Conservation (phyloP, 2,797 vertebrate genomes). For the Pseudochirops corinnae region DNA sequence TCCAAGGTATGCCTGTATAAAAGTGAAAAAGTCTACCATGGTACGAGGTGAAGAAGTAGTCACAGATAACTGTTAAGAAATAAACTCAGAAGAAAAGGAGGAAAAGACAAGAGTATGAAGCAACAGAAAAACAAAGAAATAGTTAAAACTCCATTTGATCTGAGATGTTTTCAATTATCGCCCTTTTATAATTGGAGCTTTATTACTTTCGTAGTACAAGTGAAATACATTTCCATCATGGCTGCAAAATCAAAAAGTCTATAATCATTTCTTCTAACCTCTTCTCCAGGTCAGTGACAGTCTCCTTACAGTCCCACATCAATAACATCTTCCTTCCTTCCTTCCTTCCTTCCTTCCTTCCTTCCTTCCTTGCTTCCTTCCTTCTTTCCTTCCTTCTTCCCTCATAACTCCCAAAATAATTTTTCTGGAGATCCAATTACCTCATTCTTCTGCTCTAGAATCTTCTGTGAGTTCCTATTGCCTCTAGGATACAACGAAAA, state of each 20-base stretch:
- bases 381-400: neutral
- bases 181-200: no score
- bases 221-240: no score
- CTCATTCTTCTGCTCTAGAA: neutral
- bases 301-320: no score
- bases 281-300: no score
- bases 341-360: no score
- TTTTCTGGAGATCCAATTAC: neutral
- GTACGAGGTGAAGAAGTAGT: neutral
- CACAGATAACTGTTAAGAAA: neutral
- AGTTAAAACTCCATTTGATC: neutral
- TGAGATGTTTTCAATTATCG: neutral
- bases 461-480: neutral
- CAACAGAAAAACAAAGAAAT: neutral
- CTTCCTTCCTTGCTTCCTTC: no score
- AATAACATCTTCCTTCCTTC: no score
- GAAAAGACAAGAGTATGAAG: neutral
- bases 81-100: neutral
- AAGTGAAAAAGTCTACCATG: constrained; percentile 18
- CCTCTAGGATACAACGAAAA: neutral
- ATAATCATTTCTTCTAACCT: no score
- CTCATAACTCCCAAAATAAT: neutral
- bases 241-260: no score
- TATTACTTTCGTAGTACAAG: no score
- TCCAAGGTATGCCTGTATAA: constrained; percentile 22